Conservation (phyloP, 2,888 invertebrate genomes). For the Apoda limacodes region DNA sequence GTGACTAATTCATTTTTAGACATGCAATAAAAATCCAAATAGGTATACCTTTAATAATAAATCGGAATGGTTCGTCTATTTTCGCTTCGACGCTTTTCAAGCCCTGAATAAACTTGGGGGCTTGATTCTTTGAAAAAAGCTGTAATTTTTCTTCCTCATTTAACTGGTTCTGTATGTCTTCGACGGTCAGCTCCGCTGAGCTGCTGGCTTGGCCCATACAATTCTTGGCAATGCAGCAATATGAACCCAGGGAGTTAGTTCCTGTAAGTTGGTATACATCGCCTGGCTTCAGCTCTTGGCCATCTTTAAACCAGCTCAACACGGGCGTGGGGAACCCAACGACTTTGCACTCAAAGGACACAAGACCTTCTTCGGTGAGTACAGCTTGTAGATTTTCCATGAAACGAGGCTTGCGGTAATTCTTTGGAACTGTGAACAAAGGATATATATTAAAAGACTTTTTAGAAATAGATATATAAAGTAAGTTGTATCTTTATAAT, state of each 20-base stretch:
- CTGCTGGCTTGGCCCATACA: slow-evolving; percentile 93
- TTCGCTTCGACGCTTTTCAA: slow-evolving; percentile 85
- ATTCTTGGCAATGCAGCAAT: slow-evolving; percentile 89
- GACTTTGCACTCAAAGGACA: slow-evolving; percentile 94
- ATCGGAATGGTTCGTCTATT: slow-evolving; percentile 84
- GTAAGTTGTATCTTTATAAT: background rate
- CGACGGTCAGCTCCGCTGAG: slow-evolving; percentile 87
- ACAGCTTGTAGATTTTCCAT: slow-evolving; percentile 92
- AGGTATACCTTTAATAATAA: slow-evolving; percentile 86
- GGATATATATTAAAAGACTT: slow-evolving; percentile 1
- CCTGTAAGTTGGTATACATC: slow-evolving; percentile 94
- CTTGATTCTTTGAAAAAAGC: slow-evolving; percentile 80
- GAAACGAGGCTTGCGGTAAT: slow-evolving; percentile 89
- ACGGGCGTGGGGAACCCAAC: slow-evolving; percentile 92
- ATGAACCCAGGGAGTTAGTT: slow-evolving; percentile 88
- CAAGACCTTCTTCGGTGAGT: slow-evolving; percentile 90
- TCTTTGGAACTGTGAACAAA: slow-evolving; percentile 82
- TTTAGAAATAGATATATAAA: background rate
- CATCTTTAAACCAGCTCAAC: slow-evolving; percentile 92
- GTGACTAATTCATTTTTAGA: too few relatives aligned
- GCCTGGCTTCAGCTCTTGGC: slow-evolving; percentile 90
- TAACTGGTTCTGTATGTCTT: slow-evolving; percentile 90
- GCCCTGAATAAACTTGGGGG: slow-evolving; percentile 85
- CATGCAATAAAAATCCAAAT: too few relatives aligned
- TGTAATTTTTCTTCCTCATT: slow-evolving; percentile 88